Conservation (phyloP, 2,113 vertebrate genomes). For the Takifugu bimaculatus region DNA sequence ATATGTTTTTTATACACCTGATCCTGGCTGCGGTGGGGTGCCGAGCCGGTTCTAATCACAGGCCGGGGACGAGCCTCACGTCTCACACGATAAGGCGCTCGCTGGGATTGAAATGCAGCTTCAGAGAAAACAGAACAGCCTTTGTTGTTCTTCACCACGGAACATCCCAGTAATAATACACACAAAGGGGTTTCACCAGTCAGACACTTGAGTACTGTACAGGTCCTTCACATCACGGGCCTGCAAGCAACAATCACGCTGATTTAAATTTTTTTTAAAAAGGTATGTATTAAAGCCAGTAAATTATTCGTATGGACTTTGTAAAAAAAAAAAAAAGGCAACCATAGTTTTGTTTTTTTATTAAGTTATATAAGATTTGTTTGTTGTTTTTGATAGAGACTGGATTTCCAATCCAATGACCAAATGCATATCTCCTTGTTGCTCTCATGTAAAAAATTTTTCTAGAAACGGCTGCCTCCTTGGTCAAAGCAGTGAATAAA, state of each 20-base stretch:
- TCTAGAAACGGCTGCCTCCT: conserved; percentile 69
- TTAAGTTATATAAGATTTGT: conserved; percentile 78
- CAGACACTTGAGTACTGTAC: conserved; percentile 45
- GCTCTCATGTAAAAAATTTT: conserved; percentile 68
- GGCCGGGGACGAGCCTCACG: conserved; percentile 48
- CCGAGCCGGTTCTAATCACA: conserved; percentile 45
- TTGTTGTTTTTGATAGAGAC: conserved; percentile 71
- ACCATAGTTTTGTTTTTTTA: conserved; percentile 70
- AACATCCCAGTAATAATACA: not conserved
- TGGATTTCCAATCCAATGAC: conserved; percentile 81
- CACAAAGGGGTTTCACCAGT: conserved; percentile 21
- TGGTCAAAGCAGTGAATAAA: conserved; percentile 77
- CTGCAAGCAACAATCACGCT: conserved; percentile 38
- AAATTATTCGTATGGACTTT: conserved; percentile 77
- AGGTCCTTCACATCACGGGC: conserved; percentile 41
- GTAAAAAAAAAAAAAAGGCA: conserved; percentile 63
- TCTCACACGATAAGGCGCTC: conserved; percentile 53
- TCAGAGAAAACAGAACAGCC: conserved; percentile 41
- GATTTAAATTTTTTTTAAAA: conserved; percentile 32
- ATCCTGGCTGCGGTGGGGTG: conserved; percentile 54
- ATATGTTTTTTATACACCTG: conserved; percentile 65
- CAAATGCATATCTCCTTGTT: conserved; percentile 78
- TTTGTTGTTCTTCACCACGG: conserved; percentile 39
- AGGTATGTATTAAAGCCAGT: conserved; percentile 67
- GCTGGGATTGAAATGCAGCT: conserved; percentile 28